Evolutionary conservation across 2,797 vertebrate species (phyloP).

Genomic region (Fringilla coelebs): DNA sequence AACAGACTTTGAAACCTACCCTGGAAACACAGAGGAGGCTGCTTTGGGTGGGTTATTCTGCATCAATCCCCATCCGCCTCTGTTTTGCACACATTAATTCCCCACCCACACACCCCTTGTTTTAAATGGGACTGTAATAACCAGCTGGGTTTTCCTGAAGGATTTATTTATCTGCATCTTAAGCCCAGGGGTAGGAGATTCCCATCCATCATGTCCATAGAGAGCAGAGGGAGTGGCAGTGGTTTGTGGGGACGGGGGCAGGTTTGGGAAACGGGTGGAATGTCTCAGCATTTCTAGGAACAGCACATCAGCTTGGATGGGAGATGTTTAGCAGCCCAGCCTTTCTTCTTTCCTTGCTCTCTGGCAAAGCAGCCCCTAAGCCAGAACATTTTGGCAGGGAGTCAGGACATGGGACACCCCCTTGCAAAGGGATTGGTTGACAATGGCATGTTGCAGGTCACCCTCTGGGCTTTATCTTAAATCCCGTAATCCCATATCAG

Average conservation of each 20-base stretch:
- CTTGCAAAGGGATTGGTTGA: neutral
- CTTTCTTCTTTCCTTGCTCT: neutral
- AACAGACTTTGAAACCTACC: neutral
- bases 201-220: accelerated
- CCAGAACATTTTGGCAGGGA: neutral
- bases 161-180: neutral
- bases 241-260: accelerated
- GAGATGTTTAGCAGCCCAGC: neutral
- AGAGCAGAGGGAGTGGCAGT: neutral
- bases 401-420: neutral
- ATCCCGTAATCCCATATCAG: neutral
- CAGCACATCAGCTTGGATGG: neutral
- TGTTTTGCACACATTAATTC: neutral
- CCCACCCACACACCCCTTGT: neutral
- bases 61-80: neutral
- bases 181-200: neutral
- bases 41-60: neutral
- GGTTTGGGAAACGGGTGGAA: accelerated
- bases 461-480: neutral
- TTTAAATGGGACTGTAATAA: neutral
- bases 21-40: neutral
- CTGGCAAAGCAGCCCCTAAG: neutral
- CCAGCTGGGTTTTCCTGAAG: neutral
- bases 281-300: neutral
- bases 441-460: neutral